Base-by-base conservation (phyloP, 2,113 vertebrate genomes). In the Sinocyclocheilus anshuiensis region DNA sequence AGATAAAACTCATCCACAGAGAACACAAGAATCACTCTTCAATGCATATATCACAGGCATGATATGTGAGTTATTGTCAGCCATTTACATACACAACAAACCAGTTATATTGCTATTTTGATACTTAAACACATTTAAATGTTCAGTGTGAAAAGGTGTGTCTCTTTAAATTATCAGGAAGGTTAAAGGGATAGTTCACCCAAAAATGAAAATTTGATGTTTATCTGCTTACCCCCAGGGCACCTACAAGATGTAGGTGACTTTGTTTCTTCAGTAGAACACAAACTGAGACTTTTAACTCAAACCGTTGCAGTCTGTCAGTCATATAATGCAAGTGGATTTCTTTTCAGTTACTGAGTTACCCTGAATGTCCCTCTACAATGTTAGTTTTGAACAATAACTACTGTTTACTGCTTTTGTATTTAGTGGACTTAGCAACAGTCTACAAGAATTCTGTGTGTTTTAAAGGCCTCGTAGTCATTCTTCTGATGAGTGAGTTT, bases 401-500 rank as follows among this genome's bases (percentile, higher is more conserved):
- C 36, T 16, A 26, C 45, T 20, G 16, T 26, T 65, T 39, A 7
- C 6, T 29, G 15, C 10, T 82, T 69, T 83, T 72, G 20, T 9
- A 26, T 71, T 72, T 39, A 39, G 45, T 57, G 10, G 2, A 57
- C 1, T 50, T 45, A 20, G 6, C 36, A 81, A 67, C 36, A 81
- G 61, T 24, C 61, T 50, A 57, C 45, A 53, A 61, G n/a, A 76
- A 50, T n/a, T 65, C 16, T 55, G 29, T 63, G 7, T 72, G 6
- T 22, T 29, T 15, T 59, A n/a, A 24, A 45, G 39, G 18, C 4
- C 36, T 67, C 50, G 39, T 12, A 67, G 45, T 74, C 29, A 74
- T 74, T 84, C 50, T 71, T 84, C 81, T 39, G 81, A 74, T 11
- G 81, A 42, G 69, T 74, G 69, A 39, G 45, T 71, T 71, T 83